Evolutionary conservation across 2,888 invertebrate genomes (phyloP), one percentile per base, ranked within the genome.

Genomic region (Branchellion lobata): DNA sequence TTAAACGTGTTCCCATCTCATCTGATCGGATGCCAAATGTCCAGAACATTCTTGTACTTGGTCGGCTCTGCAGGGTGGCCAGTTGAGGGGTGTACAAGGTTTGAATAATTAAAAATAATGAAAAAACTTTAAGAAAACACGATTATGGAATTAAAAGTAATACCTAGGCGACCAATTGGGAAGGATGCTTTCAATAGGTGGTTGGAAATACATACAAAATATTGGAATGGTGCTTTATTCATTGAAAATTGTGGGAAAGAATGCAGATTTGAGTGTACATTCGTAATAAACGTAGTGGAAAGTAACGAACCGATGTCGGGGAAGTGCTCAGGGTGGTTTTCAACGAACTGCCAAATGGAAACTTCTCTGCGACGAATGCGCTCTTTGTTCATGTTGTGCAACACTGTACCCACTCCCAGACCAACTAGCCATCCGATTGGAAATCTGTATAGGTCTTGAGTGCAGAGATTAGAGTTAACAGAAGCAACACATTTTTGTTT

Each of bases 281-380:
- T n/a, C n/a, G n/a, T n/a, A n/a, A n/a, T n/a, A n/a, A n/a, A n/a
- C n/a, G n/a, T n/a, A n/a, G n/a, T n/a, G n/a, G n/a, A 11, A 51
- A 47, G 29, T 21, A 27, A 77, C 80, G 34, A 1, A 81, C 81
- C 31, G 53, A 81, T 51, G 47, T 81, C 81, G 33, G 81, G 81
- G 75, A 81, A 81, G 65, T 81, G 81, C 47, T 81, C 80, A 14
- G 81, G 81, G 76, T 81, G 81, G n/a, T 61, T 53, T 11, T 61
- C 53, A 1, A 81, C 81, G 47, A 78, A 81, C 36, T 81, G 79
- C 75, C 79, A 78, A 29, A 81, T 69, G 11, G 61, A 34, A 8
- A 74, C 51, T 34, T 81, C 81, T 14, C 77, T 71, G 1, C 47
- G 53, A 14, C 69, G 24, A 3, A 81, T 65, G 3, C 81, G 40